These are phyloP conservation scores for Erpobdella octoculata DNA, from an alignment of 2,888 invertebrate species.

Conservation along the genomic window DNA sequence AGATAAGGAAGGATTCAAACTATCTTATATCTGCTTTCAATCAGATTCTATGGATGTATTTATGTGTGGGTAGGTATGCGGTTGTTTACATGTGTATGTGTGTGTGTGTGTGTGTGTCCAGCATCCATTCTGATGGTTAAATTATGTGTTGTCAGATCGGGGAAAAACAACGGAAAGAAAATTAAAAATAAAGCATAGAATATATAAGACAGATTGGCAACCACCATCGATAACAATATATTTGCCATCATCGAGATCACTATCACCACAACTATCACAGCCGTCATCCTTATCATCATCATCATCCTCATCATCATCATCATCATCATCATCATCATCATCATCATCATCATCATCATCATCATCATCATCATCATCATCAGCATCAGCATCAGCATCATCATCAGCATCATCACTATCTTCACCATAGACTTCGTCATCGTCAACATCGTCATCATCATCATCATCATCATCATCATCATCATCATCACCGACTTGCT, in stretches of 20 bases:
- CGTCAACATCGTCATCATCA: conserved; percentile 20
- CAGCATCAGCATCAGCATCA: conserved; percentile 55
- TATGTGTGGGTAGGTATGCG: too few species aligned
- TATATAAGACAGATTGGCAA: too few species aligned
- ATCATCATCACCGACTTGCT: conserved; percentile 20
- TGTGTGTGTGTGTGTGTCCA: not conserved
- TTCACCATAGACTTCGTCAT: not conserved
- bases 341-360: conserved; percentile 54
- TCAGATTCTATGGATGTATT: too few species aligned
- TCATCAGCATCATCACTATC: conserved; percentile 5
- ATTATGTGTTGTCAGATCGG: too few species aligned
- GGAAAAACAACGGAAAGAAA: too few species aligned
- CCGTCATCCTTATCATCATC: conserved; percentile 13
- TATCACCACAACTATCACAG: not conserved
- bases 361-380: conserved; percentile 92
- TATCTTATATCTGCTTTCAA: too few species aligned
- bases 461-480: conserved; percentile 25
- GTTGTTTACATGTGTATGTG: too few species aligned
- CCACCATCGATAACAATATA: not conserved
- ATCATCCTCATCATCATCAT: conserved; percentile 21
- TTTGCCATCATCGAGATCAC: not conserved
- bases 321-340: conserved; percentile 21
- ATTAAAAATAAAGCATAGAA: too few species aligned
- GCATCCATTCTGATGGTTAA: not conserved
- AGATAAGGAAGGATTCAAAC: too few species aligned